Evolutionary conservation across 2,888 invertebrate species (phyloP), one percentile per base, ranked within the genome.

Genomic region (Nymphalis polychloros): DNA sequence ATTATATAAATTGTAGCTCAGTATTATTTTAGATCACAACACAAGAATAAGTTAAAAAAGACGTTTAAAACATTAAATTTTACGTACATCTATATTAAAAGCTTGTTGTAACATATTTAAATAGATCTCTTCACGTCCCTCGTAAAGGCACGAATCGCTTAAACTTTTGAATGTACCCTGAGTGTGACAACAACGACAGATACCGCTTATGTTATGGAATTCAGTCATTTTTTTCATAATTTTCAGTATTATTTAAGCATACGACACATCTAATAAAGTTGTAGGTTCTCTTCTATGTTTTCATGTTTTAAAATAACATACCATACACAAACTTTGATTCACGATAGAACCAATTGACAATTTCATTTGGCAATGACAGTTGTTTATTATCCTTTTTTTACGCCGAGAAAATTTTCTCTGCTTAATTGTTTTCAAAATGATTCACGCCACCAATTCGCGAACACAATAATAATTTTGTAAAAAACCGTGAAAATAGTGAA

Each of bases 111-210:
- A 76, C 75, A 89, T 81, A 10, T 65, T 73, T 0, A 81, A 80
- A 71, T 82, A 89, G 1, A 80, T 76, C 80, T 86, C 84, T 31
- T 79, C 78, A 1, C 64, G 73, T 17, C 81, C 82, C 64, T 81
- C 77, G 48, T 77, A 71, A 23, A 59, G 41, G 72, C 78, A 83
- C 0, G 75, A 49, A 2, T 74, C 67, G n/a, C 68, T 76, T 17
- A 90, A 77, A 63, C 80, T 86, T 68, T 81, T 85, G 55, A 84
- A 85, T 31, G 73, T 76, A 2, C 88, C 86, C 66, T 85, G 82
- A 0, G 82, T 72, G 63, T 88, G 88, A 74, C 91, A 91, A 73
- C 90, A 90, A 16, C 91, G 89, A 71, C 91, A 91, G 53, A 88
- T 75, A 31, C 79, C 81, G 52, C 76, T 82, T 52, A 79, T 76